Evolutionary conservation across 1,140 invertebrate genomes (phyloP), one percentile per base, ranked within the genome.

Genomic region (honey bee (Apis mellifera)): DNA sequence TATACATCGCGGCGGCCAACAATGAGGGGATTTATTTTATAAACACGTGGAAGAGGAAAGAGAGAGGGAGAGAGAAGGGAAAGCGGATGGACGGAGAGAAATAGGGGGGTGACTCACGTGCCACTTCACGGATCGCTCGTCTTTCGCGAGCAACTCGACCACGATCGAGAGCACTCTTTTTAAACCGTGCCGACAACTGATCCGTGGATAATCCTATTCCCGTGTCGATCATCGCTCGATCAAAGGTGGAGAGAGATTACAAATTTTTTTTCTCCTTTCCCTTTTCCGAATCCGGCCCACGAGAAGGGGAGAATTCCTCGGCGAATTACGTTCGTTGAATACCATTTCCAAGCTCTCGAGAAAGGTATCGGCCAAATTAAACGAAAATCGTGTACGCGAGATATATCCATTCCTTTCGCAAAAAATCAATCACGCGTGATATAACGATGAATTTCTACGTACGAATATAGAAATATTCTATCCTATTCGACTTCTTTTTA

Each of bases 11-110:
- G 68, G 80, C 78, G 81, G 73, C 65, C 84, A 88, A 88, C 87
- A 89, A 88, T 89, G 87, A 82, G 50, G 70, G 84, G 86, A 86
- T 89, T 86, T 89, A 89, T 89, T 88, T 86, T 88, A 88, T 88
- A 88, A 89, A 89, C 87, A 89, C 86, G 76, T 32, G 71, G 86
- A 83, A 62, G 32, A 42, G 32, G n/a, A 4, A 54, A 65, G 52
- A 26, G 64, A 32, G 54, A 84, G n/a, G 4, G 59, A 70, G 64
- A n/a, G 54, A 84, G n/a, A 9, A 54, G 62, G 26, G 60, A 32
- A 42, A 84, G 54, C 75, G 72, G 71, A n/a, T 78, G 83, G 78
- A 85, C 76, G 66, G 77, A 57, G 83, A 87, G 80, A 83, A 69
- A 65, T 62, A 82, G 68, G 79, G 77, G 32, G 32, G 32, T 91